Percentiles rank a stretch among this genome's conserved stretches.
Conservation (phyloP, 2,113 vertebrate species). For the Trichechus manatus region DNA sequence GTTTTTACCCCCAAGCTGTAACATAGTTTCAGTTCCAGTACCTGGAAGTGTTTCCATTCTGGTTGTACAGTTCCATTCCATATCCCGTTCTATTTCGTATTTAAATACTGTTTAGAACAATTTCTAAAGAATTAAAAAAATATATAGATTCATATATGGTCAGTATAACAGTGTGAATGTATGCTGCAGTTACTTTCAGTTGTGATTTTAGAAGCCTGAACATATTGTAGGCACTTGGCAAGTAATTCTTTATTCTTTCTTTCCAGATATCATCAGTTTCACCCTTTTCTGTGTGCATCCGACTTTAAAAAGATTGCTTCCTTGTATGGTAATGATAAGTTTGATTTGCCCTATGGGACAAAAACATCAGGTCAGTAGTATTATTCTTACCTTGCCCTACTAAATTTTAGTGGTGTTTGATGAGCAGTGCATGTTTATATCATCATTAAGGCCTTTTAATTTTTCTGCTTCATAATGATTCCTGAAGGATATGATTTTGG, state of each 20-base stretch:
- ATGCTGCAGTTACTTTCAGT: neutral
- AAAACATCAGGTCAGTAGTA: conserved; percentile 86
- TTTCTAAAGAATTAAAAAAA: conserved; percentile 19
- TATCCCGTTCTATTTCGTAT: neutral
- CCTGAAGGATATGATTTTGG: neutral
- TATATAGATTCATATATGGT: neutral
- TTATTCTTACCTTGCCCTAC: neutral
- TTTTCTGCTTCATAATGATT: conserved; percentile 17
- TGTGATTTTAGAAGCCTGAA: neutral
- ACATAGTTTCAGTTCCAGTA: neutral
- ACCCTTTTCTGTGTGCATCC: conserved; percentile 87
- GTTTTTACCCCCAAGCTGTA: neutral
- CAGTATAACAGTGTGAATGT: neutral
- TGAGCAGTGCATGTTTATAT: neutral
- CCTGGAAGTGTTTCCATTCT: neutral
- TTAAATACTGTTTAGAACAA: neutral
- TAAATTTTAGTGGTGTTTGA: neutral
- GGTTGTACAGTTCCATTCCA: neutral
- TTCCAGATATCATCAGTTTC: conserved; percentile 83
- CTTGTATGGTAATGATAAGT: conserved; percentile 79
- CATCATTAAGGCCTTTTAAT: neutral
- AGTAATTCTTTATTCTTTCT: conserved; percentile 36
- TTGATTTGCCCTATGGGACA: conserved; percentile 88
- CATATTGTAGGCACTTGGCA: conserved; percentile 28
- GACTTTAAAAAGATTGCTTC: conserved; percentile 84